Conservation (phyloP, 2,797 vertebrate species). For the Enteromius fasciolatus region DNA sequence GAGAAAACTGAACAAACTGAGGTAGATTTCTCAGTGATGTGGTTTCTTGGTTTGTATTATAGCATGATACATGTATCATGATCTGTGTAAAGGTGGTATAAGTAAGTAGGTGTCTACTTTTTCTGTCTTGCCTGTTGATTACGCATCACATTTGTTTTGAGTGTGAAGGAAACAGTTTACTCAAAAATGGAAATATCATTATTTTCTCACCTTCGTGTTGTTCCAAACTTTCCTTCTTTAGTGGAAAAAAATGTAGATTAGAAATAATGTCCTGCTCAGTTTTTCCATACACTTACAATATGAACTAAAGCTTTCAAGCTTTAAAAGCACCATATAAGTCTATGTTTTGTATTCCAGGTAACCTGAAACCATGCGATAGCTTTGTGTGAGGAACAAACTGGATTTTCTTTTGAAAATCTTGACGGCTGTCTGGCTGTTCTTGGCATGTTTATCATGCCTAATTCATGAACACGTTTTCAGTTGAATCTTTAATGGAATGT, state of each 20-base stretch:
- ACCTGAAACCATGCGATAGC: neutral
- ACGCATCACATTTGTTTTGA: neutral
- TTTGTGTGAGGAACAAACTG: neutral
- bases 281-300: neutral
- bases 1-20: conserved; percentile 17
- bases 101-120: neutral
- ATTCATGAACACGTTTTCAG: neutral
- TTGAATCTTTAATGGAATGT: neutral
- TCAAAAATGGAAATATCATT: neutral
- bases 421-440: neutral
- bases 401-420: neutral
- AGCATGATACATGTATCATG: neutral
- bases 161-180: neutral
- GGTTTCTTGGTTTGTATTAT: neutral
- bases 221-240: neutral
- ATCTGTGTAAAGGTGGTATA: neutral
- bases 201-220: neutral
- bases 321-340: neutral
- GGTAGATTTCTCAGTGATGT: neutral
- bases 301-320: neutral
- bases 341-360: neutral
- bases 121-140: neutral
- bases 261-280: neutral
- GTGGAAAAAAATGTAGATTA: neutral
- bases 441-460: neutral